Conservation (phyloP, 92 coral and sea anemone genomes). For the Epizoanthus rinbou region DNA sequence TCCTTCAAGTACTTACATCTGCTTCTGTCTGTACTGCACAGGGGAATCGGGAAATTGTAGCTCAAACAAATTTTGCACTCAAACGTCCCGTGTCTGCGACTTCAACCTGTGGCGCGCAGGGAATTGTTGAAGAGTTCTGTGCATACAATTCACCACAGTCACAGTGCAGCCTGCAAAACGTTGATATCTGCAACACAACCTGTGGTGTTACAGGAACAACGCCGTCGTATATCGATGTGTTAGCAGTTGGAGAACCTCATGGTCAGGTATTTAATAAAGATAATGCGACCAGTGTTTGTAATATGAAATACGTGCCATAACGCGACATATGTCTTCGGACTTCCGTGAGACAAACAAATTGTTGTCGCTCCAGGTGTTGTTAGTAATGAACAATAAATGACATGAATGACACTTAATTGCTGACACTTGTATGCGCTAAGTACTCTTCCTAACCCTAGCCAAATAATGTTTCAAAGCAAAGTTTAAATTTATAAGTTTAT, state of each 20-base stretch:
- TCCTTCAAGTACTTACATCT: conserved; percentile 2
- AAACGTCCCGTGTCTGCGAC: conserved; percentile 8
- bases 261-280: conserved; percentile 3
- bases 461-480: too few species aligned
- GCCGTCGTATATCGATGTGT: conserved; percentile 13
- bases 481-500: too few species aligned
- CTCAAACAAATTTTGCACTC: conserved; percentile 16
- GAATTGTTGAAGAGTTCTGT: conserved; percentile 11
- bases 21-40: background rate
- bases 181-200: conserved; percentile 15
- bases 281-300: too few species aligned
- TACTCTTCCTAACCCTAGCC: too few species aligned
- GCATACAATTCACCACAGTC: background rate
- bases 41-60: background rate
- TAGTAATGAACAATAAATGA: too few species aligned
- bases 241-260: background rate
- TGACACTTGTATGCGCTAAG: too few species aligned
- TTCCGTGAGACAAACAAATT: too few species aligned
- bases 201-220: background rate
- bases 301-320: too few species aligned
- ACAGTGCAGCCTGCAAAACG: background rate
- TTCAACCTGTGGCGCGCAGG: conserved; percentile 5
- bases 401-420: too few species aligned
- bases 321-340: too few species aligned
- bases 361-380: too few species aligned